Base-by-base conservation (phyloP, 1,140 invertebrate species). In the Leguminivora glycinivorella region DNA sequence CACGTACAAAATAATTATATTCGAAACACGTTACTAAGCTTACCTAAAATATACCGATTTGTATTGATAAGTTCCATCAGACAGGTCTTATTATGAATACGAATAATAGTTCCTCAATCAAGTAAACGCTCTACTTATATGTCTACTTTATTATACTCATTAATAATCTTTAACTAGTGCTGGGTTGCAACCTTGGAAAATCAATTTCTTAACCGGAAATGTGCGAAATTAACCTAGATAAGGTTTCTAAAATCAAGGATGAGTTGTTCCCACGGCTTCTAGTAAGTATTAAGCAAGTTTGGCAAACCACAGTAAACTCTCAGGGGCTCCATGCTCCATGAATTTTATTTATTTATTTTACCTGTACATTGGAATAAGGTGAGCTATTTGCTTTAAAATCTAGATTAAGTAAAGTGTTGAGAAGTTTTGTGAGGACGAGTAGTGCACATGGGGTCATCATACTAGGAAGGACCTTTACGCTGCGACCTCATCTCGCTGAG, bases 151-250 rank as follows among this genome's bases (percentile, higher is more conserved):
- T 52, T 22, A 52, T 52, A 52, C 47, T 52, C 2, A 52, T 52
- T 52, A 52, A 52, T 52, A 22, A 52, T 52, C 47, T 52, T 52
- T 10, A 52, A 2, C 47, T 9, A 19, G 19, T 52, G 7, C 9
- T 9, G 43, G 1, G 2, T 52, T 22, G 19, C 1, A 52, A 22
- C 47, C 47, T 52, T 52, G 47, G 9, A 52, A 52, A 52, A 52
- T 52, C 47, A 52, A 52, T 52, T 52, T 22, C 19, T 22, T n/a
- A 22, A 52, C 7, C 19, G 47, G 47, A 52, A 52, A 52, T 52
- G 47, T 52, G 47, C 47, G 22, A 52, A 52, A 52, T 22, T 52
- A 52, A 52, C 47, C 47, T n/a, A 22, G 10, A 52, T 52, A 52
- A 52, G 47, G 19, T 52, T 52, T 52, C 14, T 52, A 22, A 52